Evolutionary conservation across 2,888 invertebrate species (phyloP).

Genomic region (Mesorhabditis belari): DNA sequence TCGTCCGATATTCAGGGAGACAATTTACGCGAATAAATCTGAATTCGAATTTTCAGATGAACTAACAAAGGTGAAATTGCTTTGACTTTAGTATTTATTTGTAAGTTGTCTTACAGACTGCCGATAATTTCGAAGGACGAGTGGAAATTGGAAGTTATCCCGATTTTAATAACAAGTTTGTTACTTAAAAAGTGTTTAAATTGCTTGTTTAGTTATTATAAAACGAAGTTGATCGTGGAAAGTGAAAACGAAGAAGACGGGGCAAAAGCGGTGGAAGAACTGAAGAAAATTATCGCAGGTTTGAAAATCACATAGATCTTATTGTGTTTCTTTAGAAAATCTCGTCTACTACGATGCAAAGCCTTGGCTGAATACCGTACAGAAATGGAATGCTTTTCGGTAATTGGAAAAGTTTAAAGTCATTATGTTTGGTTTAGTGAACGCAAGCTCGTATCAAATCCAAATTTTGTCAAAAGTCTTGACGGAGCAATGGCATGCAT

Average conservation of each 20-base stretch:
- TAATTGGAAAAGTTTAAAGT: not conserved
- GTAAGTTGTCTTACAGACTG: slow-evolving; percentile 40
- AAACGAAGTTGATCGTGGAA: slow-evolving; percentile 60
- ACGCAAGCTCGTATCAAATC: slow-evolving; percentile 8
- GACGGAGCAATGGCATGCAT: slow-evolving; percentile 53
- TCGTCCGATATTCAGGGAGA: slow-evolving; percentile 21
- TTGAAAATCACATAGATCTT: not conserved
- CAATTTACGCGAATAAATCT: slow-evolving; percentile 53
- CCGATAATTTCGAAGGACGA: slow-evolving; percentile 55
- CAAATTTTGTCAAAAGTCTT: slow-evolving; percentile 33
- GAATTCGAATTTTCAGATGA: slow-evolving; percentile 48
- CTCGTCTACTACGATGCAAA: slow-evolving; percentile 57
- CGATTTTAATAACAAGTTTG: slow-evolving; percentile 56
- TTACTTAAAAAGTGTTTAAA: not conserved
- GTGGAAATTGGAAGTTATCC: slow-evolving; percentile 64
- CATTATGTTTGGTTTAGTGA: slow-evolving; percentile 2
- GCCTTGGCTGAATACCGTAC: slow-evolving; percentile 52
- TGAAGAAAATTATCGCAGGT: slow-evolving; percentile 28
- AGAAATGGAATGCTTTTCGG: slow-evolving; percentile 27
- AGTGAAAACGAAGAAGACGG: slow-evolving; percentile 52
- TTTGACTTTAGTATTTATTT: not conserved
- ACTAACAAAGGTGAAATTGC: not conserved
- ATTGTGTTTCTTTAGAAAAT: slow-evolving; percentile 43
- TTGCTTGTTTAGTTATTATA: slow-evolving; percentile 55
- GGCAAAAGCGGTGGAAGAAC: slow-evolving; percentile 15